These are phyloP conservation scores for Caenorhabditis sinica DNA, from an alignment of 2,888 invertebrate species.

Conservation along the genomic window DNA sequence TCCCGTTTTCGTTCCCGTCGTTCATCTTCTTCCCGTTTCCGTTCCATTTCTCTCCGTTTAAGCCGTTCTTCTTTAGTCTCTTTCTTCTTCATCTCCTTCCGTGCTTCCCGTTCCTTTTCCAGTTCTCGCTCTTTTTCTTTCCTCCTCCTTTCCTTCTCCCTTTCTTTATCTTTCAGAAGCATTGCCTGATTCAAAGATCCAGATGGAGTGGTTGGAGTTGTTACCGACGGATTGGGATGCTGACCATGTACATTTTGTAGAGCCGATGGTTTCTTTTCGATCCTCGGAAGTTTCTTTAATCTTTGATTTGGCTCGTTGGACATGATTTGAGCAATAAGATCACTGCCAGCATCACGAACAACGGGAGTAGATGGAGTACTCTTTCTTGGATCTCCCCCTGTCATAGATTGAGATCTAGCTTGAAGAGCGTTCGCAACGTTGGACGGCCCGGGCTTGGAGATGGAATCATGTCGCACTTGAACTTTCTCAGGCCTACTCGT, in stretches of 20 bases:
- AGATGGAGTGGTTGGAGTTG: conserved; percentile 4
- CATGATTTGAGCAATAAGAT: conserved; percentile 51
- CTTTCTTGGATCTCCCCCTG: conserved; percentile 29
- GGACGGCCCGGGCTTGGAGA: conserved; percentile 51
- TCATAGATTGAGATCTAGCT: conserved; percentile 49
- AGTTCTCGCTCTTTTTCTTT: conserved; percentile 26
- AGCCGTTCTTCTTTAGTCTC: conserved; percentile 52
- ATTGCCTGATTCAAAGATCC: conserved; percentile 3
- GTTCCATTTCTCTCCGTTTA: conserved; percentile 49
- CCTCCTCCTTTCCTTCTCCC: conserved; percentile 44
- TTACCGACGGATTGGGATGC: background rate
- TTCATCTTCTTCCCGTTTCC: conserved; percentile 51
- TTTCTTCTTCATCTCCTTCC: conserved; percentile 55
- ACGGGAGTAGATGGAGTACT: conserved; percentile 33
- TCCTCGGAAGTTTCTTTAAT: conserved; percentile 56
- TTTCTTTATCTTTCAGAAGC: conserved; percentile 46
- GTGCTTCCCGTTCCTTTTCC: conserved; percentile 46
- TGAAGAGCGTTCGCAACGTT: conserved; percentile 42
- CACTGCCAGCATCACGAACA: conserved; percentile 43
- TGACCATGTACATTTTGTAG: conserved; percentile 16
- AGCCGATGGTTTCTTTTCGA: conserved; percentile 63
- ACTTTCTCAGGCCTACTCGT: conserved; percentile 39
- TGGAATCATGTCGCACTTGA: conserved; percentile 53
- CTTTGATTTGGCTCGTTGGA: conserved; percentile 45
- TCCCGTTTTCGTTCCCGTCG: conserved; percentile 46